These are phyloP conservation scores for Oncorhynchus masou DNA, from an alignment of 2,113 vertebrate species.

Conservation along the genomic window DNA sequence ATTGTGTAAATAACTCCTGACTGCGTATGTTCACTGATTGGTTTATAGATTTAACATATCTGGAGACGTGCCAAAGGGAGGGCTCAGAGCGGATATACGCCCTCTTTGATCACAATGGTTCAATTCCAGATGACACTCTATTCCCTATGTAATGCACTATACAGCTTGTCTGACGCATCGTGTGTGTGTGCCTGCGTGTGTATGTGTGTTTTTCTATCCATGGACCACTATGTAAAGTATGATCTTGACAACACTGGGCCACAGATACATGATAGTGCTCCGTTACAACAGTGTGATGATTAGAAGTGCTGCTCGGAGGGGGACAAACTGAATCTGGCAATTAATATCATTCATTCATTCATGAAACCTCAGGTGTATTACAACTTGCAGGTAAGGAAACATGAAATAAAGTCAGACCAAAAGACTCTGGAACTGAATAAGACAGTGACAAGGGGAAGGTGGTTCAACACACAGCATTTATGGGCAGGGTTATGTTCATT, in stretches of 20 bases:
- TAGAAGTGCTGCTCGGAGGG: neutral
- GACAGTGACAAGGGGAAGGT: too few relatives aligned
- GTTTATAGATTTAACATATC: constrained; percentile 31
- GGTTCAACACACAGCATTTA: too few relatives aligned
- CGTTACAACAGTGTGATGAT: neutral
- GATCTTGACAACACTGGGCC: too few relatives aligned
- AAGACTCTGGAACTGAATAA: neutral
- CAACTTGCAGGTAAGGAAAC: neutral
- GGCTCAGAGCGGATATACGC: neutral
- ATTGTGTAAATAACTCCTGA: neutral
- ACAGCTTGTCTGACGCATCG: too few relatives aligned
- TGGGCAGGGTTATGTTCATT: too few relatives aligned
- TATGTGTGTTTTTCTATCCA: too few relatives aligned
- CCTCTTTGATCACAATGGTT: constrained; percentile 27
- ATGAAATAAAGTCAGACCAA: neutral
- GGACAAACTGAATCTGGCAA: neutral
- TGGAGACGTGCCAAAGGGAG: constrained; percentile 31
- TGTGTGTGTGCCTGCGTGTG: neutral
- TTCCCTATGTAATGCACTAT: too few relatives aligned
- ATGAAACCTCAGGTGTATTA: neutral
- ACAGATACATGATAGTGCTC: too few relatives aligned
- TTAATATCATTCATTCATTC: neutral
- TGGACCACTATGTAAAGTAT: neutral
- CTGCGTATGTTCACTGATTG: constrained; percentile 22
- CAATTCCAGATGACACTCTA: too few relatives aligned